Conservation (phyloP, 2,888 invertebrate species). For the Drosophila recens region DNA sequence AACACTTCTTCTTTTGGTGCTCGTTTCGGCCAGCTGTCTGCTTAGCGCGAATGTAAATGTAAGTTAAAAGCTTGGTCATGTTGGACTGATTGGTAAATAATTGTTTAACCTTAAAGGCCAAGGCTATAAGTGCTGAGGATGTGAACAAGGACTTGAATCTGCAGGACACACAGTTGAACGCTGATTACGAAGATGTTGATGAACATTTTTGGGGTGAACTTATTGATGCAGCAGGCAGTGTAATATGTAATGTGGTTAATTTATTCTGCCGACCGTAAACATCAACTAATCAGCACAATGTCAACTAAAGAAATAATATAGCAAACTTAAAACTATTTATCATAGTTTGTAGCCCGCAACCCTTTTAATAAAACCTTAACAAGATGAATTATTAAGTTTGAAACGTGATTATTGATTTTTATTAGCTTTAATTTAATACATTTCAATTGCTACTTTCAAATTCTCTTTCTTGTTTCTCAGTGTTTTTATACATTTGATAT, state of each 20-base stretch:
- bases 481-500: conserved; percentile 20
- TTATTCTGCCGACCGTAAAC: too few relatives aligned
- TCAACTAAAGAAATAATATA: too few relatives aligned
- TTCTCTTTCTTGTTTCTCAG: conserved; percentile 32
- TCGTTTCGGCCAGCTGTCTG: background rate
- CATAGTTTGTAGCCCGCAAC: background rate
- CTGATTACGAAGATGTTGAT: too few relatives aligned
- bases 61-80: conserved; percentile 30
- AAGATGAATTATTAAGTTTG: conserved; percentile 20
- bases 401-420: conserved; percentile 50
- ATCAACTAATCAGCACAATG: too few relatives aligned
- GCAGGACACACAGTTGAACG: too few relatives aligned
- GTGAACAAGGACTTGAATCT: too few relatives aligned
- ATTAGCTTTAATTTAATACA: conserved; percentile 45
- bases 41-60: conserved; percentile 25
- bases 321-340: too few relatives aligned
- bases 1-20: conserved; percentile 51
- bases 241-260: too few relatives aligned
- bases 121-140: conserved; percentile 1
- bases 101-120: conserved; percentile 28
- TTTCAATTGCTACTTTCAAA: conserved; percentile 61
- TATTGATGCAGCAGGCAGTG: too few relatives aligned
- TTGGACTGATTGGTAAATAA: background rate
- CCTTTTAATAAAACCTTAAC: background rate
- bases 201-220: too few relatives aligned